Evolutionary conservation across 2,797 vertebrate species (phyloP).

Genomic region (Eulemur rubriventer): DNA sequence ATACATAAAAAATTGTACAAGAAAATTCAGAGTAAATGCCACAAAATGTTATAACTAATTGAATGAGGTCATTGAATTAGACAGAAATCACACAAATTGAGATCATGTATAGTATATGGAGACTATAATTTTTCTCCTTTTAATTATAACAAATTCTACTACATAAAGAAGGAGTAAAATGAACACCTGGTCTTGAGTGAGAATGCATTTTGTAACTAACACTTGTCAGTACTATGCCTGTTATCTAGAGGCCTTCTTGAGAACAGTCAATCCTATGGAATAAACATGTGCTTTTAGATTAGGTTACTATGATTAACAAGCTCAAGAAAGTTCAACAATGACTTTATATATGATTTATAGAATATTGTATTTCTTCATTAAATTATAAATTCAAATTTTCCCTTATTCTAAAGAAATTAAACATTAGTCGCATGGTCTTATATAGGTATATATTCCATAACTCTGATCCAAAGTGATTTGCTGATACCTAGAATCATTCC

Average conservation of each 20-base stretch:
- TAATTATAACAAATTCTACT: not conserved
- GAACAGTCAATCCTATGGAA: not conserved
- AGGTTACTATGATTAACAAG: not conserved
- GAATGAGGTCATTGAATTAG: not conserved
- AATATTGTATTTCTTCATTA: not conserved
- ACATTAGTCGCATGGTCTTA: not conserved
- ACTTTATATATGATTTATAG: not conserved
- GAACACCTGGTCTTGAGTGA: not conserved
- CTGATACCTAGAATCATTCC: not conserved
- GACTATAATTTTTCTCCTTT: not conserved
- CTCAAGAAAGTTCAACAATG: not conserved
- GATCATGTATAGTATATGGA: not conserved
- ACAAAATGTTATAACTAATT: slow-evolving; percentile 36
- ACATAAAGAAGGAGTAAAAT: not conserved
- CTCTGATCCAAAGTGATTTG: not conserved
- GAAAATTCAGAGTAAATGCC: not conserved
- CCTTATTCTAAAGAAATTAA: not conserved
- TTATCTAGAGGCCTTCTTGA: not conserved
- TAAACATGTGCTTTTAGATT: not conserved
- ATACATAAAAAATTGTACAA: not conserved
- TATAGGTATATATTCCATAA: not conserved
- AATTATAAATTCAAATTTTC: not conserved
- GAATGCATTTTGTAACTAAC: not conserved
- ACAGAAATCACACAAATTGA: not conserved
- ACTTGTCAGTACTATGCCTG: not conserved